Percentiles rank a stretch among this genome's conserved stretches.
Evolutionary conservation across 2,113 vertebrate species (phyloP).

Genomic region (Alexandromys fortis): DNA sequence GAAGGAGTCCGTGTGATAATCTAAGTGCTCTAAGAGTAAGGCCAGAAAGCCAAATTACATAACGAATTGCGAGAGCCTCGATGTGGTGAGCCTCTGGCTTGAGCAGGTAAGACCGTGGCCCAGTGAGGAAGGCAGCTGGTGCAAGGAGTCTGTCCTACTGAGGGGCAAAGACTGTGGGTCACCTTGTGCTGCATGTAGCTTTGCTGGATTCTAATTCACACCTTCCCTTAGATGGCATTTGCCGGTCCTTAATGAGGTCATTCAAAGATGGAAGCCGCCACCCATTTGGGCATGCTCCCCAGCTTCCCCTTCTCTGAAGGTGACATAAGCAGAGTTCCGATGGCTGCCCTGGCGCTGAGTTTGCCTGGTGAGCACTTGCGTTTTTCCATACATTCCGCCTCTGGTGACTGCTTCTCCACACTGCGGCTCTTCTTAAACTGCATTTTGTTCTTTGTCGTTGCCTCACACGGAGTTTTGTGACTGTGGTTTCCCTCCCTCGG

Average conservation of each 20-base stretch:
- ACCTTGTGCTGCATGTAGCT: background rate
- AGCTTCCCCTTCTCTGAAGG: background rate
- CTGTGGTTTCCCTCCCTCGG: background rate
- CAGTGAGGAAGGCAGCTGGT: background rate
- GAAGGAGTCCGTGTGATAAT: conserved; percentile 79
- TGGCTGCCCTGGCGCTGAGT: background rate
- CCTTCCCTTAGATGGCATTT: background rate
- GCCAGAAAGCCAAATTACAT: conserved; percentile 78
- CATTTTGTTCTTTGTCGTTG: background rate
- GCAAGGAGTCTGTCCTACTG: background rate
- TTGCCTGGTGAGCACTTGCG: background rate
- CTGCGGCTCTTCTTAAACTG: background rate
- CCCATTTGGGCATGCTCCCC: background rate
- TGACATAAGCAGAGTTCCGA: background rate
- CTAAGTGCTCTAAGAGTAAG: conserved; percentile 79
- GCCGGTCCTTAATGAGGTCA: background rate
- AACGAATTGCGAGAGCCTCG: conserved; percentile 74
- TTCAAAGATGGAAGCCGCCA: background rate
- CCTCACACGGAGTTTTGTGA: background rate
- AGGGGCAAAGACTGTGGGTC: background rate
- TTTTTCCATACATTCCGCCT: too few species aligned
- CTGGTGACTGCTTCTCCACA: background rate
- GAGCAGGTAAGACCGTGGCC: conserved; percentile 44
- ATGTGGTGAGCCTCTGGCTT: conserved; percentile 63
- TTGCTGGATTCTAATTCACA: background rate